Conservation (phyloP, 1,140 invertebrate species). For the Drosophila mojavensis region DNA sequence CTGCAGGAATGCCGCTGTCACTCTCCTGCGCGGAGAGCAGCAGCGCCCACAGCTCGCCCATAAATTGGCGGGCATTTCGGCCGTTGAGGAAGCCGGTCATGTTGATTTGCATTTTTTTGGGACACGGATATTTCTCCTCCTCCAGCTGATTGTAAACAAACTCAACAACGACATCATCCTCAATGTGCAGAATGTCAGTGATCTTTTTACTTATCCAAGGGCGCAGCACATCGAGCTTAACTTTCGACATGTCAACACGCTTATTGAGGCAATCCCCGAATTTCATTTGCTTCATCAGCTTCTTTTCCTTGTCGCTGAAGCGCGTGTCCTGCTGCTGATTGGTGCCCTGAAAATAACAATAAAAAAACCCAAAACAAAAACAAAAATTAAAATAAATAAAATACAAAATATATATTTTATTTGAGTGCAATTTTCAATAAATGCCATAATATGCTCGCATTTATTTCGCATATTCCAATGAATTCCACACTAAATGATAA, state of each 20-base stretch:
- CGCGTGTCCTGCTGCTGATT: conserved; percentile 99
- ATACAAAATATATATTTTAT: not conserved
- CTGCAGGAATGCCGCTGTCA: conserved; percentile 96
- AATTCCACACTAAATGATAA: not conserved
- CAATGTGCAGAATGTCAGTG: conserved; percentile 96
- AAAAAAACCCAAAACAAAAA: conserved; percentile 10
- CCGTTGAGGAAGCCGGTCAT: conserved; percentile 99
- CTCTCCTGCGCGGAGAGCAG: conserved; percentile 97
- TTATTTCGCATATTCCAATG: not conserved
- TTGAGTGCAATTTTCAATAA: not conserved
- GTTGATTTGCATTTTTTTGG: conserved; percentile 99
- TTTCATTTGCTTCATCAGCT: conserved; percentile 99
- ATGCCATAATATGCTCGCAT: too few species aligned
- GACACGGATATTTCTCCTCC: conserved; percentile 95
- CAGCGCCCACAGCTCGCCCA: conserved; percentile 98
- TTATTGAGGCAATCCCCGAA: conserved; percentile 96
- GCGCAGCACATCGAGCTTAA: conserved; percentile 98
- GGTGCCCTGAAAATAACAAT: conserved; percentile 90
- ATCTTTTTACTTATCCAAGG: conserved; percentile 99
- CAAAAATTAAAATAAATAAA: not conserved
- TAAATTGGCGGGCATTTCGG: conserved; percentile 98
- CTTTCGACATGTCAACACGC: conserved; percentile 99
- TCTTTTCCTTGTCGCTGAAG: conserved; percentile 99
- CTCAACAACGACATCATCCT: conserved; percentile 99
- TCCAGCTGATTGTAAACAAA: conserved; percentile 99